Evolutionary conservation across 2,888 invertebrate species (phyloP), one percentile per base, ranked within the genome.

Genomic region (Halocaridina rubra): DNA sequence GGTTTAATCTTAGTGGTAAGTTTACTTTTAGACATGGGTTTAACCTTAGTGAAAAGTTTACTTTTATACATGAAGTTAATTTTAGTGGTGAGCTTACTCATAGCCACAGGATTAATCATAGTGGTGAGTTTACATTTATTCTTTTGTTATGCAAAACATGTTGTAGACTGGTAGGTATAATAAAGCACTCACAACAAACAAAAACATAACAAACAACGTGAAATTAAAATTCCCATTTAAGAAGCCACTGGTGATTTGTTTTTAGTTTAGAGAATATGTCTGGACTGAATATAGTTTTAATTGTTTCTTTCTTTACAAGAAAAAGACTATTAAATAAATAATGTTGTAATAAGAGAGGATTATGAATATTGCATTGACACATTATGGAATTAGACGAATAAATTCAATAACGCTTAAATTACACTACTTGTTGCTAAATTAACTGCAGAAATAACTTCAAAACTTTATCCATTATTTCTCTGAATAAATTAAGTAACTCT

Each of bases 11-110:
- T n/a, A n/a, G n/a, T n/a, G n/a, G n/a, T n/a, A n/a, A n/a, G n/a
- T n/a, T n/a, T n/a, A n/a, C 59, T 7, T 59, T 5, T 29, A 29
- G 4, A 2, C 3, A 3, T n/a, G 1, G 16, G 3, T 2, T 74
- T 7, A n/a, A 16, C 29, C 27, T 74, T 81, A 29, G 27, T 75
- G 29, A 74, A 74, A 3, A 75, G 81, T 2, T 75, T 81, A 19
- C 64, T 81, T 8, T 74, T 81, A 8, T 72, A 74, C 5, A 75
- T 81, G 81, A 75, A 75, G 4, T 64, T 81, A 2, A 74, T 81
- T 16, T 22, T 81, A 10, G 81, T 81, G 81, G 81, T 81, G 22
- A 74, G 81, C n/a, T n/a, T n/a, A n/a, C n/a, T n/a, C n/a, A n/a
- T n/a, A n/a, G n/a, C n/a, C n/a, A n/a, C n/a, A n/a, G n/a, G n/a